Evolutionary conservation across 2,888 invertebrate genomes (phyloP).

Genomic region (Tachina grossa): DNA sequence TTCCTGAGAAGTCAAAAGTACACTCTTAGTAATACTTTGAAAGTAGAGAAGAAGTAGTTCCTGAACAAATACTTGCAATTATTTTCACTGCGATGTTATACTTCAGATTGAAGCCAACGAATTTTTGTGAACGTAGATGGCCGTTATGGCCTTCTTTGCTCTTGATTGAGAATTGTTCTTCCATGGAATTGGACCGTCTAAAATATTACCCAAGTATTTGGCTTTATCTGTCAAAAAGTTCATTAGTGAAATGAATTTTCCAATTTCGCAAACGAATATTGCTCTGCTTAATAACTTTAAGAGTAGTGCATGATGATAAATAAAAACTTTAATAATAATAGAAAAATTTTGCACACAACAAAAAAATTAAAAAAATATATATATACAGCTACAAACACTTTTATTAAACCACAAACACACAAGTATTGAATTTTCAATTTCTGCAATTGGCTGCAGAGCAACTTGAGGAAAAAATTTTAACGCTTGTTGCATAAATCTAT

Average conservation of each 20-base stretch:
- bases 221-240: not conserved
- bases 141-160: no score
- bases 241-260: not conserved
- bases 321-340: not conserved
- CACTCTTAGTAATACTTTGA: no score
- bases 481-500: conserved; percentile 52
- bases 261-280: no score
- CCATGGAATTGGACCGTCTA: no score
- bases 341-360: not conserved
- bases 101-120: no score
- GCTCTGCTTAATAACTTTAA: not conserved
- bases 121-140: no score
- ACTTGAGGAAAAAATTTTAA: conserved; percentile 39
- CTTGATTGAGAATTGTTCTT: no score
- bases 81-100: no score
- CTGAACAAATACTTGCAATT: no score
- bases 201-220: no score
- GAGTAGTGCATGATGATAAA: not conserved
- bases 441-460: conserved; percentile 9
- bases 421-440: conserved; percentile 68
- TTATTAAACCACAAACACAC: conserved; percentile 68
- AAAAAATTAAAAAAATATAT: not conserved
- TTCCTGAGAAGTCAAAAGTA: no score
- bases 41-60: no score
- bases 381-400: conserved; percentile 4